A percentile compares a stretch with the other conserved stretches of the same genome.
Evolutionary conservation across 2,113 vertebrate genomes (phyloP).

Genomic region (Xenopus laevis): DNA sequence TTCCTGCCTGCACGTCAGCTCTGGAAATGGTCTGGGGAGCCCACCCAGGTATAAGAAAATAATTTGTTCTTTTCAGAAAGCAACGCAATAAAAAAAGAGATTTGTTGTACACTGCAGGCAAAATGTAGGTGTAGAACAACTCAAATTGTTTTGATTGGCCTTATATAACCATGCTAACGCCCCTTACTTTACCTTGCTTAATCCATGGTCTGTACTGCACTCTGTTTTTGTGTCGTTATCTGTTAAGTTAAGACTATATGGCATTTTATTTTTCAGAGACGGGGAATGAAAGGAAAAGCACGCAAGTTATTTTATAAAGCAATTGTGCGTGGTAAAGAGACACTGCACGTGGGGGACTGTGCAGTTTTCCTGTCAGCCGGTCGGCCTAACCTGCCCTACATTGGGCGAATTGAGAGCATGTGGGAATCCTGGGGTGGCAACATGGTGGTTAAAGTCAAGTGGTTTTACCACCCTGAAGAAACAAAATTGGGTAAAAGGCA

Average conservation of each 20-base stretch:
- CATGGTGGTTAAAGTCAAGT: conserved; percentile 98
- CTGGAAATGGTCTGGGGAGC: conserved; percentile 95
- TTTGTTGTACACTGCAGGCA: too few relatives aligned
- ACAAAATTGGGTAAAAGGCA: conserved; percentile 90
- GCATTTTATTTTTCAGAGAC: conserved; percentile 64
- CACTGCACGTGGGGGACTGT: conserved; percentile 86
- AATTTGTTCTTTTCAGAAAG: not conserved
- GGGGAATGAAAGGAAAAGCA: conserved; percentile 95
- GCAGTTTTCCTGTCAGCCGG: conserved; percentile 94
- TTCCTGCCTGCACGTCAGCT: conserved; percentile 85
- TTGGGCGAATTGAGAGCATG: conserved; percentile 94
- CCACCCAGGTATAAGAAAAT: conserved; percentile 78
- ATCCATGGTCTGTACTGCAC: not conserved
- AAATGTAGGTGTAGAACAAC: too few relatives aligned
- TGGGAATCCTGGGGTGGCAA: conserved; percentile 97
- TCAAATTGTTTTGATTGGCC: too few relatives aligned
- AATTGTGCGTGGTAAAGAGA: conserved; percentile 89
- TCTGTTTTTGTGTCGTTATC: not conserved
- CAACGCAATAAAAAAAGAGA: too few relatives aligned
- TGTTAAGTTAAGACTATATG: too few relatives aligned
- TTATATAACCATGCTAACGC: too few relatives aligned
- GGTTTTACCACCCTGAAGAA: conserved; percentile 98
- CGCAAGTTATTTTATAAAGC: conserved; percentile 96
- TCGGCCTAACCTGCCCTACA: conserved; percentile 87
- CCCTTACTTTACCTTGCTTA: too few relatives aligned